Percentiles rank a stretch among this genome's conserved stretches.
phyloP scores from a whole-genome alignment of 1,140 invertebrate genomes.

The Lordiphosa clarofinis region DNA sequence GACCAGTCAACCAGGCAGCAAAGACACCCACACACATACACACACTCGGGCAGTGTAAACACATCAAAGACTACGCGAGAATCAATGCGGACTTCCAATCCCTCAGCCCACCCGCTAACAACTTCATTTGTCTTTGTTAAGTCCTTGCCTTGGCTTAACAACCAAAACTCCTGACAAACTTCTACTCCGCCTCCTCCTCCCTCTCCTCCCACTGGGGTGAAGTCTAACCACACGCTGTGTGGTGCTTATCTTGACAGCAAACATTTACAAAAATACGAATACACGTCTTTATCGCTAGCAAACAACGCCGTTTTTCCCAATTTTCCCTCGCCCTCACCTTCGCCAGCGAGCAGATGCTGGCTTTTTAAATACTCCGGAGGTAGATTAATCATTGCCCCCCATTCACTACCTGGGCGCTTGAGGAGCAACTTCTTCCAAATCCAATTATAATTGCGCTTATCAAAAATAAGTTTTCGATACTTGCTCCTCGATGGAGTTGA shows the following conservation, averaged over 20 bases:
- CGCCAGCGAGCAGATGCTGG: slow-evolving; percentile 26
- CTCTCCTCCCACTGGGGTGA: not conserved
- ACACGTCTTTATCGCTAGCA: slow-evolving; percentile 36
- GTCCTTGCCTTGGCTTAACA: slow-evolving; percentile 38
- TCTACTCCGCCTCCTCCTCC: slow-evolving; percentile 6
- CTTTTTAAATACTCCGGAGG: slow-evolving; percentile 74
- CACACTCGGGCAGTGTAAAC: slow-evolving; percentile 8
- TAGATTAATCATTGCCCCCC: slow-evolving; percentile 68
- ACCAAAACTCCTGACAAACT: slow-evolving; percentile 39
- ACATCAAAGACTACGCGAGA: slow-evolving; percentile 61
- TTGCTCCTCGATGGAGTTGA: slow-evolving; percentile 33
- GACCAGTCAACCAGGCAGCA: slow-evolving; percentile 49
- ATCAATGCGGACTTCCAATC: slow-evolving; percentile 35
- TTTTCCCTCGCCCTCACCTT: slow-evolving; percentile 33
- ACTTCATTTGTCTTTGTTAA: slow-evolving; percentile 75
- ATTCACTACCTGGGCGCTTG: slow-evolving; percentile 22
- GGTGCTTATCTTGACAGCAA: slow-evolving; percentile 75
- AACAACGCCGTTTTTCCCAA: slow-evolving; percentile 57
- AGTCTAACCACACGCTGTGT: slow-evolving; percentile 63
- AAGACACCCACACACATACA: too few species aligned
- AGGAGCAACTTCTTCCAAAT: slow-evolving; percentile 68
- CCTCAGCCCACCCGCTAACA: slow-evolving; percentile 48
- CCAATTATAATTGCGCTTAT: slow-evolving; percentile 79
- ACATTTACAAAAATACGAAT: slow-evolving; percentile 68
- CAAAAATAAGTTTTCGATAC: slow-evolving; percentile 79